Evolutionary conservation across 1,140 invertebrate genomes (phyloP).

Genomic region (Bradysia coprophila): DNA sequence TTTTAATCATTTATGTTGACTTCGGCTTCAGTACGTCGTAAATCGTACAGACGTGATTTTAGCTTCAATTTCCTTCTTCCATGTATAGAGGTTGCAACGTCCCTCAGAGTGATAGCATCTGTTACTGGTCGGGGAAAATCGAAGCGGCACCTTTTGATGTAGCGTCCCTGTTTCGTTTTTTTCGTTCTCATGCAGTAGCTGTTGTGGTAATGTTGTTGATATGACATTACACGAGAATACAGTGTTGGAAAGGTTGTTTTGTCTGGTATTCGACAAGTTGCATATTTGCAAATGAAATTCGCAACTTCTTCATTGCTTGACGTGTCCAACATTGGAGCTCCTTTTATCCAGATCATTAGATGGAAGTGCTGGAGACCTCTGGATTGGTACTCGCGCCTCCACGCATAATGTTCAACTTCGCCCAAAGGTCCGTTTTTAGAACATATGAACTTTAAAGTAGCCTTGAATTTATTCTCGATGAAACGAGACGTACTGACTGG

Average conservation of each 20-base stretch:
- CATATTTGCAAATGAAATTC: conserved; percentile 18
- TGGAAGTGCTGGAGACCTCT: conserved; percentile 17
- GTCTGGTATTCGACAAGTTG: conserved; percentile 13
- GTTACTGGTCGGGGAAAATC: not conserved
- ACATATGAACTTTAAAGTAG: conserved; percentile 16
- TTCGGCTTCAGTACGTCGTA: not conserved
- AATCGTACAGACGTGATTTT: not conserved
- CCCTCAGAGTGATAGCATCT: not conserved
- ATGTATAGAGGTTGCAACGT: not conserved
- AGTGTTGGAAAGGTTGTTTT: conserved; percentile 9
- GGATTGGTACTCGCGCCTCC: conserved; percentile 13
- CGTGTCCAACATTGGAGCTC: conserved; percentile 11
- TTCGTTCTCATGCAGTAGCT: not conserved
- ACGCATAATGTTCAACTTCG: conserved; percentile 13
- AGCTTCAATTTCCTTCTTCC: not conserved
- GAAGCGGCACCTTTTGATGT: not conserved
- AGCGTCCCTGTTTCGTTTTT: not conserved
- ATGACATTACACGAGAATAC: conserved; percentile 8
- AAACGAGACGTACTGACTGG: conserved; percentile 14
- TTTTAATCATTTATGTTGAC: conserved; percentile 19
- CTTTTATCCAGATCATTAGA: conserved; percentile 16
- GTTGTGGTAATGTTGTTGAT: conserved; percentile 9
- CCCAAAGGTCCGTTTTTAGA: conserved; percentile 12
- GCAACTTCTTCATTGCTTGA: conserved; percentile 11
- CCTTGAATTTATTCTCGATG: conserved; percentile 17